These are phyloP conservation scores for Stramonita haemastoma DNA, from an alignment of 2,888 invertebrate genomes.

Conservation along the genomic window DNA sequence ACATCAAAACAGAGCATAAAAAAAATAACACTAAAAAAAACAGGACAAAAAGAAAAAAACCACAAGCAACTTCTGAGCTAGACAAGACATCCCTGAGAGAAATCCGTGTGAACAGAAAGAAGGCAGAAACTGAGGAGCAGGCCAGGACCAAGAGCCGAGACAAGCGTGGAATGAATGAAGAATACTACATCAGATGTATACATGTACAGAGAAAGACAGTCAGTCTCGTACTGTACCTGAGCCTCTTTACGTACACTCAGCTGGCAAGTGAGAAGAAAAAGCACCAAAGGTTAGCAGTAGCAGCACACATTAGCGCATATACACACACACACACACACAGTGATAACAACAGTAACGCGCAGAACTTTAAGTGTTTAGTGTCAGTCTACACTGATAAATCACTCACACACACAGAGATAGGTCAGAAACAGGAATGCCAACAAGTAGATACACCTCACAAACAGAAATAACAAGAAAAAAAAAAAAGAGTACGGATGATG, in stretches of 20 bases:
- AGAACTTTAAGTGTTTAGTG: not conserved
- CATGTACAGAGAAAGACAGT: not conserved
- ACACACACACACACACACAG: conserved; percentile 30
- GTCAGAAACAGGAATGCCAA: too few species aligned
- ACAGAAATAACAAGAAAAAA: too few species aligned
- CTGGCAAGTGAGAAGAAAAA: conserved; percentile 48
- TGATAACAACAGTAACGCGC: not conserved
- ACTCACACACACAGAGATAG: not conserved
- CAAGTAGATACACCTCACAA: too few species aligned
- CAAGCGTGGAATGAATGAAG: too few species aligned
- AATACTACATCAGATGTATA: not conserved
- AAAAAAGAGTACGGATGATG: not conserved
- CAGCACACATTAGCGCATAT: conserved; percentile 24
- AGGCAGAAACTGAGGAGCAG: not conserved
- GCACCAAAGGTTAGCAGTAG: conserved; percentile 45
- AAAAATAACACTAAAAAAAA: not conserved
- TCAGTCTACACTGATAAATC: not conserved
- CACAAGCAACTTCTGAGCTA: too few species aligned
- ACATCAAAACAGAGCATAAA: not conserved
- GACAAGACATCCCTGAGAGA: too few species aligned
- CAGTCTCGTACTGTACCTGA: conserved; percentile 45
- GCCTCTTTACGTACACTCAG: conserved; percentile 46
- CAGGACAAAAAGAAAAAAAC: not conserved
- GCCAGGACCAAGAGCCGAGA: conserved; percentile 3
- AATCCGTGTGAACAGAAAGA: not conserved